A percentile compares a stretch with the other conserved stretches of the same genome.
Conservation (phyloP, 2,888 invertebrate genomes). For the Schizotus pectinicornis region DNA sequence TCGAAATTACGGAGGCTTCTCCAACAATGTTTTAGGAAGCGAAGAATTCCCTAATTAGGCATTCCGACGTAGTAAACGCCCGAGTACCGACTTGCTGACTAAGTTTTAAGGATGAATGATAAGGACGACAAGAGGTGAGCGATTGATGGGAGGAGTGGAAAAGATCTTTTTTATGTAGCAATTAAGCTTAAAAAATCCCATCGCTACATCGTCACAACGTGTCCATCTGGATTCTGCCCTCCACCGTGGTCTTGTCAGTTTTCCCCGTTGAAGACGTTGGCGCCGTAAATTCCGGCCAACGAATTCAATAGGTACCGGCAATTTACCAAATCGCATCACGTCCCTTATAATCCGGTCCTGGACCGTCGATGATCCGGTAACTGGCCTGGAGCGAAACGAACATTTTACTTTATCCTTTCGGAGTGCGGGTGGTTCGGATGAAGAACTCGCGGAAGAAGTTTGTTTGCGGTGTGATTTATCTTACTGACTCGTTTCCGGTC, state of each 20-base stretch:
- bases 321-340: slow-evolving; percentile 30
- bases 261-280: neutral
- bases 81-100: too few relatives aligned
- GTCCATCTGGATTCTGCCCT: too few relatives aligned
- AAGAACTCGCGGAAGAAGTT: slow-evolving; percentile 28
- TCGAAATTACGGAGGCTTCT: too few relatives aligned
- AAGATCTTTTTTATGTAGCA: too few relatives aligned
- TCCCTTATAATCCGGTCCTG: slow-evolving; percentile 27
- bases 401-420: slow-evolving; percentile 6
- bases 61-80: too few relatives aligned
- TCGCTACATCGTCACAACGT: too few relatives aligned
- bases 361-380: slow-evolving; percentile 32
- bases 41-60: too few relatives aligned
- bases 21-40: too few relatives aligned
- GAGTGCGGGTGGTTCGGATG: slow-evolving; percentile 7
- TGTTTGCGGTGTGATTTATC: slow-evolving; percentile 32
- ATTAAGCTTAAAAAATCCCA: too few relatives aligned
- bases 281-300: slow-evolving; percentile 4
- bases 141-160: too few relatives aligned
- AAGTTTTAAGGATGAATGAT: too few relatives aligned
- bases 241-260: neutral
- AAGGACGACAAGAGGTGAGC: too few relatives aligned
- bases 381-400: slow-evolving; percentile 21
- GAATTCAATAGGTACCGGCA: slow-evolving; percentile 29
- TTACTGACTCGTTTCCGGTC: slow-evolving; percentile 29